phyloP scores from a whole-genome alignment of 2,888 invertebrate genomes.

The Silvanus unidentatus region DNA sequence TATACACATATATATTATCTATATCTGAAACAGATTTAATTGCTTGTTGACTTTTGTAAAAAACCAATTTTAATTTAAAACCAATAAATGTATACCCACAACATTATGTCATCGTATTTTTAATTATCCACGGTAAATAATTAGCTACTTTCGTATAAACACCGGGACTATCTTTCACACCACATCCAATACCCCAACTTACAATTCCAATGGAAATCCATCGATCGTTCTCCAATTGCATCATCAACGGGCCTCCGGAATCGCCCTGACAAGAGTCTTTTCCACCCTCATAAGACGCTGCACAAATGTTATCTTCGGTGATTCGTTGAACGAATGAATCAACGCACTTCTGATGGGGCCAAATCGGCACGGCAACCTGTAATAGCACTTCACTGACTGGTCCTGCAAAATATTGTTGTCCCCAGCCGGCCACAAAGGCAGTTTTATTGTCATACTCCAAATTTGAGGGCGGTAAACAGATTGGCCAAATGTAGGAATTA shows the following conservation, averaged over 20 bases:
- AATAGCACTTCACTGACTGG: conserved; percentile 54
- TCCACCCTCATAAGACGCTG: conserved; percentile 69
- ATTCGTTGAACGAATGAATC: conserved; percentile 59
- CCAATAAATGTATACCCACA: background rate
- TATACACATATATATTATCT: too few species aligned
- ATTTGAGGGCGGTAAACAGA: conserved; percentile 70
- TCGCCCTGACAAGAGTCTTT: conserved; percentile 84
- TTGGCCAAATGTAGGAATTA: conserved; percentile 76
- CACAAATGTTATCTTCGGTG: conserved; percentile 67
- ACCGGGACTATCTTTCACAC: conserved; percentile 68
- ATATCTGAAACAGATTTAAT: too few species aligned
- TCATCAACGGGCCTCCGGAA: conserved; percentile 76
- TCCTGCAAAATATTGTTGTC: conserved; percentile 66
- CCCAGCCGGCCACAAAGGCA: conserved; percentile 75
- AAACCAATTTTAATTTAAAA: too few species aligned
- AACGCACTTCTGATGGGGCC: conserved; percentile 63
- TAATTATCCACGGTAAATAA: conserved; percentile 65
- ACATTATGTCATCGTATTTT: conserved; percentile 38
- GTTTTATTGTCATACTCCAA: conserved; percentile 55
- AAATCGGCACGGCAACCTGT: conserved; percentile 74
- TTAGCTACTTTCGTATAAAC: conserved; percentile 70
- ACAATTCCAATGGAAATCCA: conserved; percentile 78
- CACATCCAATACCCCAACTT: conserved; percentile 81
- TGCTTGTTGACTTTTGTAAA: too few species aligned
- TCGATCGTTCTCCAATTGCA: conserved; percentile 65